A percentile compares a stretch with the other conserved stretches of the same genome.
phyloP scores from a whole-genome alignment of 2,888 invertebrate genomes.

The Antitype chi region DNA sequence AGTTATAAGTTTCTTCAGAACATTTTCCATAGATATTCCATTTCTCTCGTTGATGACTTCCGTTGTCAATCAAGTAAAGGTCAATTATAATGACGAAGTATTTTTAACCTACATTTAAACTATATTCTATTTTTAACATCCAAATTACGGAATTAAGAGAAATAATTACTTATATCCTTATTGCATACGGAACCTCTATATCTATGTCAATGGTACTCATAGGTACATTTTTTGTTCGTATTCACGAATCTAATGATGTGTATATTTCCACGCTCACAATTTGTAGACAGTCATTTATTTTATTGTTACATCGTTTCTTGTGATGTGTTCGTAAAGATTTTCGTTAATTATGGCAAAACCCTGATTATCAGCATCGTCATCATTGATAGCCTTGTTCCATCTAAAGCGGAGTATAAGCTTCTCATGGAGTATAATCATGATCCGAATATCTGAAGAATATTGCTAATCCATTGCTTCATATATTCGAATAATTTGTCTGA shows the following conservation, averaged over 20 bases:
- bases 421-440: no score
- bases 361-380: background rate
- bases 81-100: background rate
- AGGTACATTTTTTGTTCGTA: constrained; percentile 12
- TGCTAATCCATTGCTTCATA: no score
- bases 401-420: no score
- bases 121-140: background rate
- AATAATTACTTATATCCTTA: constrained; percentile 10
- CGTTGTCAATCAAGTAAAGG: background rate
- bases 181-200: constrained; percentile 30
- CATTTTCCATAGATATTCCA: background rate
- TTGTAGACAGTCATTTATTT: constrained; percentile 19
- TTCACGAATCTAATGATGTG: constrained; percentile 9
- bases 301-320: constrained; percentile 3
- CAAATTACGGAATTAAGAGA: background rate
- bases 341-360: background rate
- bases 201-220: background rate
- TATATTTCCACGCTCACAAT: constrained; percentile 25
- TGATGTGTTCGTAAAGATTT: background rate
- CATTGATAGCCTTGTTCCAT: background rate
- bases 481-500: no score
- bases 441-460: no score
- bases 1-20: background rate
- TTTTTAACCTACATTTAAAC: background rate
- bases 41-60: background rate